Conservation (phyloP, 2,797 vertebrate genomes). For the Neoniphon sammara region DNA sequence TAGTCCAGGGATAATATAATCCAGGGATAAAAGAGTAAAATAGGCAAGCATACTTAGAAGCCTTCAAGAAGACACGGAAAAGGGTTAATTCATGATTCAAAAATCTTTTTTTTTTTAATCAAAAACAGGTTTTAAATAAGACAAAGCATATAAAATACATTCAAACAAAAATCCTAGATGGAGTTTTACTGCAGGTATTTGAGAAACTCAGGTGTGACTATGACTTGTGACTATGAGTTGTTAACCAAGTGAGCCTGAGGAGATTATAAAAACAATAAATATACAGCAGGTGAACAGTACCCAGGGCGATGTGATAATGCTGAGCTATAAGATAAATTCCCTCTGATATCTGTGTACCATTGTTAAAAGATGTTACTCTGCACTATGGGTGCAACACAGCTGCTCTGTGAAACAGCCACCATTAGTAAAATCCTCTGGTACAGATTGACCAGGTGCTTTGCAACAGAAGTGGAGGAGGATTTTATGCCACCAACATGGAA, state of each 20-base stretch:
- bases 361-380: no score
- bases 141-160: slow-evolving; percentile 31
- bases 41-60: neutral
- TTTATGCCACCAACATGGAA: no score
- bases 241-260: neutral
- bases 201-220: neutral
- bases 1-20: neutral
- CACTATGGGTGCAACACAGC: no score
- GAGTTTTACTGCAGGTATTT: neutral
- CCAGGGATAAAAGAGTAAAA: neutral
- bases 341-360: no score
- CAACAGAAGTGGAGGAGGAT: no score
- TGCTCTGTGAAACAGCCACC: no score
- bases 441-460: no score
- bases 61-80: slow-evolving; percentile 17
- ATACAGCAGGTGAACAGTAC: neutral
- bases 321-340: no score
- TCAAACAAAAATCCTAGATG: slow-evolving; percentile 28
- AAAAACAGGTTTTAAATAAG: slow-evolving; percentile 58
- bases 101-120: slow-evolving; percentile 53
- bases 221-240: neutral
- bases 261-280: neutral
- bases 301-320: no score
- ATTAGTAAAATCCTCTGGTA: no score
- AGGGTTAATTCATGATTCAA: neutral